A percentile compares a stretch with the other conserved stretches of the same genome.
Conservation (phyloP, 2,888 invertebrate species). For the Eustalomyia histrio region DNA sequence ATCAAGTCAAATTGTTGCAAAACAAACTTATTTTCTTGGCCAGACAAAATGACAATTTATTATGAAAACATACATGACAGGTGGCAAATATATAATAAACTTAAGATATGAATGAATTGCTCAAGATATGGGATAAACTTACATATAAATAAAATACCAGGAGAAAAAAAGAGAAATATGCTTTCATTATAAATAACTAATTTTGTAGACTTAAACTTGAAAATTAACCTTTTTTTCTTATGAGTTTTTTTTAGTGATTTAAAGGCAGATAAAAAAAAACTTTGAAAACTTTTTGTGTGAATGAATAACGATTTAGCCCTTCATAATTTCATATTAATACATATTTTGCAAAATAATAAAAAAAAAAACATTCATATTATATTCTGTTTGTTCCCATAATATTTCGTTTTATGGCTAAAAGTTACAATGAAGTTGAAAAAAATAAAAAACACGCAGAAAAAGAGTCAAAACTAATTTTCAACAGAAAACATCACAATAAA, state of each 20-base stretch:
- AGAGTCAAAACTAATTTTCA: conserved; percentile 57
- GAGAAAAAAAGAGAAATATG: background rate
- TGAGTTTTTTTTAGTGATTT: conserved; percentile 6
- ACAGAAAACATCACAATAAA: conserved; percentile 66
- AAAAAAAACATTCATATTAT: conserved; percentile 28
- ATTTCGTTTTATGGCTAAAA: conserved; percentile 49
- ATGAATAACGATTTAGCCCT: conserved; percentile 19
- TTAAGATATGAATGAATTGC: background rate
- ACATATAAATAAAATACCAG: background rate
- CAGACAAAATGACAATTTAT: conserved; percentile 45
- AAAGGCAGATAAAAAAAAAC: conserved; percentile 18
- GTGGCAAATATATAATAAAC: conserved; percentile 23
- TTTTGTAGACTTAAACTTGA: conserved; percentile 18
- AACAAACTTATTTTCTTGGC: conserved; percentile 3
- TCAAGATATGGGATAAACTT: background rate
- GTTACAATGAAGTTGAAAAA: conserved; percentile 35
- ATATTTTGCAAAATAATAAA: background rate
- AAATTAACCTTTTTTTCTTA: conserved; percentile 15
- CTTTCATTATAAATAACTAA: conserved; percentile 36
- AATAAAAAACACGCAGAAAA: background rate
- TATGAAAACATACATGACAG: conserved; percentile 28
- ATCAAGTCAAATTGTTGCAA: conserved; percentile 4
- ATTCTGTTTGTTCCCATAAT: conserved; percentile 44
- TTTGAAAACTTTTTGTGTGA: conserved; percentile 19
- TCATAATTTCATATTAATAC: conserved; percentile 45